Percentiles rank a stretch among this genome's conserved stretches.
Conservation (phyloP, 2,113 vertebrate genomes). For the Excalfactoria chinensis region DNA sequence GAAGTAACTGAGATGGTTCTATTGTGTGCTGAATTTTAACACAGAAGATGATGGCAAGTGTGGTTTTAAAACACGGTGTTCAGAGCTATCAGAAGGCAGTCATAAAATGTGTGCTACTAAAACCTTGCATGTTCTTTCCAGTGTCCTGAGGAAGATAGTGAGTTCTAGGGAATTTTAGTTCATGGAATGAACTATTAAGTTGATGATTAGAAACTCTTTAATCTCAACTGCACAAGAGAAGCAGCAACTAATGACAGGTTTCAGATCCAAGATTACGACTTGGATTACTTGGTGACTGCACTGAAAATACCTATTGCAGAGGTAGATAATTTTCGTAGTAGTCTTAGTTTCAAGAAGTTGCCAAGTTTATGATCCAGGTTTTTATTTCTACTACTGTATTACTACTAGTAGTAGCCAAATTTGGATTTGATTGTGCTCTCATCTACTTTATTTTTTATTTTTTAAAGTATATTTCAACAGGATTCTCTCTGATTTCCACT, state of each 20-base stretch:
- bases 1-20: background rate
- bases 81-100: background rate
- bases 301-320: background rate
- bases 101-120: background rate
- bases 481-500: background rate
- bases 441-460: background rate
- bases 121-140: accelerated
- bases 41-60: background rate
- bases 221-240: background rate
- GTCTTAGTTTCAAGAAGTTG: background rate
- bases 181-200: background rate
- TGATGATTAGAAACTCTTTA: background rate
- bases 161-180: background rate
- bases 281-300: background rate
- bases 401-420: background rate
- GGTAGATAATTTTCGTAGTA: background rate
- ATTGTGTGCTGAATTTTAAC: background rate
- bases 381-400: background rate
- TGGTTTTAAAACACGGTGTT: background rate
- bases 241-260: background rate
- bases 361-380: background rate
- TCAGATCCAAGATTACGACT: background rate
- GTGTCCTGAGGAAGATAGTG: background rate
- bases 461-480: background rate
- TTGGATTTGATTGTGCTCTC: background rate